Percentiles rank a stretch among this genome's conserved stretches.
Evolutionary conservation across 2,888 invertebrate species (phyloP).

Genomic region (Drosophila ezoana): DNA sequence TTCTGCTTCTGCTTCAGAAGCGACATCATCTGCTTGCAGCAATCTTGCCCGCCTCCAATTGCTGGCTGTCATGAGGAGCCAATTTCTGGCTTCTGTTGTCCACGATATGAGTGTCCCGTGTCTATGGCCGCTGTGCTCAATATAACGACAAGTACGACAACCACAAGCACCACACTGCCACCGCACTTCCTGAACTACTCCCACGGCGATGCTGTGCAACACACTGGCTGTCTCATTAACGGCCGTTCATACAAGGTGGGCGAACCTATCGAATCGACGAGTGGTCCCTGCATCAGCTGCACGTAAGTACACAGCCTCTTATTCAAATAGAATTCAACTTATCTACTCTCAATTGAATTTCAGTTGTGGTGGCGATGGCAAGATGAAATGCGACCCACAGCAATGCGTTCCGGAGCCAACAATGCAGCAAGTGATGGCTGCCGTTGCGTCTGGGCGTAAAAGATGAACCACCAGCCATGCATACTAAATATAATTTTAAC

Average conservation of each 20-base stretch:
- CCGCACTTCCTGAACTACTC: slow-evolving; percentile 93
- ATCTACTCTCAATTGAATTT: neutral
- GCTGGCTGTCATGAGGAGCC: slow-evolving; percentile 96
- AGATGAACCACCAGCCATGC: slow-evolving; percentile 87
- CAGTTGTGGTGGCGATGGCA: slow-evolving; percentile 95
- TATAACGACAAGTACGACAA: slow-evolving; percentile 94
- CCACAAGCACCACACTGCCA: slow-evolving; percentile 93
- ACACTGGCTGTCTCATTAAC: slow-evolving; percentile 93
- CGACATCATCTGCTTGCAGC: slow-evolving; percentile 97
- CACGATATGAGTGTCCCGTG: slow-evolving; percentile 96
- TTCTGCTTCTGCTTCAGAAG: slow-evolving; percentile 99
- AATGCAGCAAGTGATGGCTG: slow-evolving; percentile 95
- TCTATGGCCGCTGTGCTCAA: slow-evolving; percentile 93
- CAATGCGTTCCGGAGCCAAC: slow-evolving; percentile 95
- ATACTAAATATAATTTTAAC: slow-evolving; percentile 82
- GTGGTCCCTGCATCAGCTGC: slow-evolving; percentile 97
- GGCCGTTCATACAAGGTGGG: slow-evolving; percentile 94
- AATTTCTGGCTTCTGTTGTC: slow-evolving; percentile 97
- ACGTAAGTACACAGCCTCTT: slow-evolving; percentile 88
- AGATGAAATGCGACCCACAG: slow-evolving; percentile 97
- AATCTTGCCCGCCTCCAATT: slow-evolving; percentile 97
- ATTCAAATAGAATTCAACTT: neutral
- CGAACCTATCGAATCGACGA: slow-evolving; percentile 93
- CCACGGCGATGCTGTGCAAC: slow-evolving; percentile 89
- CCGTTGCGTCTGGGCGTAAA: slow-evolving; percentile 89